Base-by-base conservation (phyloP, 2,113 vertebrate genomes). In the Paramisgurnus dabryanus region DNA sequence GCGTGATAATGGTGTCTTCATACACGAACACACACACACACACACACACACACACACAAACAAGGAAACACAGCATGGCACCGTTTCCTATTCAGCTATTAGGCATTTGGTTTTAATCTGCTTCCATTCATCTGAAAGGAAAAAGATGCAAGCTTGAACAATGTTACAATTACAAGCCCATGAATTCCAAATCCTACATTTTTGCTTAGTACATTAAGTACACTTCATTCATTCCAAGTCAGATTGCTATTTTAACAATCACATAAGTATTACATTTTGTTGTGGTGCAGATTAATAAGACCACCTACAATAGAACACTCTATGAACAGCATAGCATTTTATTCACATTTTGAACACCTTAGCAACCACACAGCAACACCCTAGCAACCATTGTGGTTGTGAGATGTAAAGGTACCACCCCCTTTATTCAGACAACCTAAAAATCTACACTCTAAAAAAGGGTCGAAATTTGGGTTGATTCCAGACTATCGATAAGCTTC, bases 111-210 rank as follows among this genome's bases (percentile, higher is more conserved):
- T 73, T 76, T 76, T 61, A 68, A 58, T 82, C 76, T 68, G 53
- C 63, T 84, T 84, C 76, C 83, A 82, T 84, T 58, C 43, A 79
- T 76, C 57, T 84, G 11, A 82, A 66, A 85, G 84, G 58, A 74
- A 85, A 53, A 70, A 73, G 81, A 22, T 15, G 1, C 83, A 77
- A 67, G 49, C 17, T 39, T 41, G 18, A 49, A 47, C 58, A 47
- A 22, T 0, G 4, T 7, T 27, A 47, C 18, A 5, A 74, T 49
- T 53, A 50, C 4, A 67, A 49, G 70, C 34, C 27, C 6, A 22
- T 22, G 22, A 22, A 22, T 22, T 22, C 22, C 22, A 22, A 22
- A 22, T 22, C 22, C 22, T 22, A 22, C 22, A 22, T 22, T 22
- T 22, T 22, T 22, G 22, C 22, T 22, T 22, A 22, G 22, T 22